phyloP scores from a whole-genome alignment of 2,888 invertebrate species.

The Coelopa pilipes region DNA sequence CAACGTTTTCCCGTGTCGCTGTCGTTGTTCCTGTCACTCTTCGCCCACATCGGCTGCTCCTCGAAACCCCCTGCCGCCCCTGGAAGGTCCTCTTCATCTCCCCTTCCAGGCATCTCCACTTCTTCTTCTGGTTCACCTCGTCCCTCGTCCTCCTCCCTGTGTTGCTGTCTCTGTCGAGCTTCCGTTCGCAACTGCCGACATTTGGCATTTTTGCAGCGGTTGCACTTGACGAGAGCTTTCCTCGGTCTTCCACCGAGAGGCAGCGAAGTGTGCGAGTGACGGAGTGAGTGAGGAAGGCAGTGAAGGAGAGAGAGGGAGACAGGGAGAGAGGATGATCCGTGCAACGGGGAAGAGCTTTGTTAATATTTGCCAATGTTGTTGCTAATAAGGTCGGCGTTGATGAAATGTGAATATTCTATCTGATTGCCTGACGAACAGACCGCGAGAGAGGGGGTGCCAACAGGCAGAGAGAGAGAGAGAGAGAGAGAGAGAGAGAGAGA shows the following conservation, averaged over 20 bases:
- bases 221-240: not conserved
- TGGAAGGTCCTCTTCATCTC: conserved; percentile 8
- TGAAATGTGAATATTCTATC: conserved; percentile 1
- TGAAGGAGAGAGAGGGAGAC: no score
- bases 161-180: conserved; percentile 36
- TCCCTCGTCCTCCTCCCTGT: conserved; percentile 1
- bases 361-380: conserved; percentile 59
- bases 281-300: no score
- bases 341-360: conserved; percentile 48
- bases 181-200: no score
- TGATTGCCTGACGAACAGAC: no score
- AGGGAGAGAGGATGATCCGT: no score
- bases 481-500: not conserved
- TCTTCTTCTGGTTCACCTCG: no score
- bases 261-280: no score
- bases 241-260: no score
- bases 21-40: not conserved
- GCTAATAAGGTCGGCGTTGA: conserved; percentile 23
- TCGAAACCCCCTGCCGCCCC: no score
- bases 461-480: not conserved
- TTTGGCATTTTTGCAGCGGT: conserved; percentile 1
- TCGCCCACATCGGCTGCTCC: no score
- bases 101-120: conserved; percentile 10
- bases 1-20: not conserved
- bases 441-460: not conserved